phyloP scores from a whole-genome alignment of 2,113 vertebrate genomes.

The Colius striatus region DNA sequence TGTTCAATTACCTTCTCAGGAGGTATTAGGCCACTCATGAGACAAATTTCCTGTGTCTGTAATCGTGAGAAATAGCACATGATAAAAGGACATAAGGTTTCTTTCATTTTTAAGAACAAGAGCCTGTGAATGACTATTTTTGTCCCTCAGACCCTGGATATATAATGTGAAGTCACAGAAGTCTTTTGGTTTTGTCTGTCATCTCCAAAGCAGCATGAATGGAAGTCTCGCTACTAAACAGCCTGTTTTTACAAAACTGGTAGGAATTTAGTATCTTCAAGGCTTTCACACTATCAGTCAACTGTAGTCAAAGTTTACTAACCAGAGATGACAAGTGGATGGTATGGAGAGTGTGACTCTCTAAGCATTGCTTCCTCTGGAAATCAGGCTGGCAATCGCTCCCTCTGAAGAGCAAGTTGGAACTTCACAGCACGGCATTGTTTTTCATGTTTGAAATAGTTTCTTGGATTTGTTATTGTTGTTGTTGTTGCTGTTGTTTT shows the following conservation, averaged over 20 bases:
- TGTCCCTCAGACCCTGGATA: not conserved
- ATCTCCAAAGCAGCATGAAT: not conserved
- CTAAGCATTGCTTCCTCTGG: not conserved
- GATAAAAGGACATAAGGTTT: not conserved
- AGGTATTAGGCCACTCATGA: constrained; percentile 74
- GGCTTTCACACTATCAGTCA: not conserved
- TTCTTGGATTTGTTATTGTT: not conserved
- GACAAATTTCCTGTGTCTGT: constrained; percentile 17
- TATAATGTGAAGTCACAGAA: not conserved
- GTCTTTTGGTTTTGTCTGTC: not conserved
- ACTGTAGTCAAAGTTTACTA: not conserved
- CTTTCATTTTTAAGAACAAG: not conserved
- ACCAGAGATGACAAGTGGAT: no score
- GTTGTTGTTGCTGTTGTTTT: no score
- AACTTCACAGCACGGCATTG: not conserved
- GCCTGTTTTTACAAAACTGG: not conserved
- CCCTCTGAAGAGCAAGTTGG: not conserved
- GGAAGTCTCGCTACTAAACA: not conserved
- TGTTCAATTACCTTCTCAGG: constrained; percentile 60
- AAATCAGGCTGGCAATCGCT: not conserved
- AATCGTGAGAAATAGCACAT: not conserved
- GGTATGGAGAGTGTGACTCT: not conserved
- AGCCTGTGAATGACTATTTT: not conserved
- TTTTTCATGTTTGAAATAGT: not conserved
- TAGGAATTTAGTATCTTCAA: not conserved